A percentile compares a stretch with the other conserved stretches of the same genome.
Conservation (phyloP, 2,888 invertebrate species). For the Lacanobia oleracea region DNA sequence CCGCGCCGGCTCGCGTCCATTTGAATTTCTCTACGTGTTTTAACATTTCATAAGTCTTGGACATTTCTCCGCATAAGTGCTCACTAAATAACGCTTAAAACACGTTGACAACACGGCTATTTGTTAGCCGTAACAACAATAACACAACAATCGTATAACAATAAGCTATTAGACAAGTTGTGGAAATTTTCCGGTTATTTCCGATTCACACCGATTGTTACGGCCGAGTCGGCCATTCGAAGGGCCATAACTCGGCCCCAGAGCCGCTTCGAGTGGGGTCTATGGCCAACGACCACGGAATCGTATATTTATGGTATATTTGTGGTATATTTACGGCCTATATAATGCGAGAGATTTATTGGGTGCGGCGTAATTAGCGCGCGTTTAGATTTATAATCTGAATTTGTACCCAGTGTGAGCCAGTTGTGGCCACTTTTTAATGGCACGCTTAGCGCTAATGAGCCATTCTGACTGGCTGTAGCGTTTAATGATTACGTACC, state of each 20-base stretch:
- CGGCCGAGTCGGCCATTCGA: slow-evolving; percentile 79
- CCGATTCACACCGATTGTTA: slow-evolving; percentile 89
- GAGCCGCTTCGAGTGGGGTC: slow-evolving; percentile 87
- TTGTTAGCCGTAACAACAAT: slow-evolving; percentile 78
- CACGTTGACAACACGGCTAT: slow-evolving; percentile 79
- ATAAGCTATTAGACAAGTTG: slow-evolving; percentile 89
- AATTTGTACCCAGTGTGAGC: slow-evolving; percentile 65
- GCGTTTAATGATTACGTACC: slow-evolving; percentile 63
- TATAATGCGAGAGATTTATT: slow-evolving; percentile 87
- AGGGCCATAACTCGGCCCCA: slow-evolving; percentile 82
- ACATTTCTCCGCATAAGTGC: slow-evolving; percentile 66
- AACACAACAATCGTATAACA: slow-evolving; percentile 84
- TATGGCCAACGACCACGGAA: slow-evolving; percentile 84
- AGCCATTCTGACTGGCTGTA: slow-evolving; percentile 71
- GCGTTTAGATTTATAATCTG: slow-evolving; percentile 80
- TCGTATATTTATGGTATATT: slow-evolving; percentile 84
- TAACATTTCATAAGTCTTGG: slow-evolving; percentile 62
- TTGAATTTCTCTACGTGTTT: slow-evolving; percentile 59
- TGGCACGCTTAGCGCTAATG: slow-evolving; percentile 75
- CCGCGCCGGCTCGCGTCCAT: slow-evolving; percentile 33
- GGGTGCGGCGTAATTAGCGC: slow-evolving; percentile 85
- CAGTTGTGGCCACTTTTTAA: slow-evolving; percentile 72
- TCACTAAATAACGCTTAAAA: slow-evolving; percentile 79
- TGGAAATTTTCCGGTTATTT: slow-evolving; percentile 90
- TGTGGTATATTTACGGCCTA: slow-evolving; percentile 85